Base-by-base conservation (phyloP, 92 coral and sea anemone species). In the Actinostola sp. region DNA sequence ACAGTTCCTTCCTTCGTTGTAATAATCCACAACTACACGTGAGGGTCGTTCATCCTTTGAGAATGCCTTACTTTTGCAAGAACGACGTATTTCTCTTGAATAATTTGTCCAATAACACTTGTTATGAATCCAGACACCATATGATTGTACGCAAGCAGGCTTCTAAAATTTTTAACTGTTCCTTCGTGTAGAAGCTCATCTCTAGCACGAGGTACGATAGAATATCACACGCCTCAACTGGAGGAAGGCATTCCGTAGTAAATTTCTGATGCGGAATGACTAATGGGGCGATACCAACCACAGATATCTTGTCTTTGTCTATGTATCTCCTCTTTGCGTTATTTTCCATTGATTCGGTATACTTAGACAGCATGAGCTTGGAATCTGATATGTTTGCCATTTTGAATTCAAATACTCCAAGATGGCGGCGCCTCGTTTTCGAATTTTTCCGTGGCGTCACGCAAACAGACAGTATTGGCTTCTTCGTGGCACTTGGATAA, bases 121-220 rank as follows among this genome's bases (percentile, higher is more conserved):
- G 67, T 65, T 17, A 77, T 49, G 66, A 83, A 83, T 29, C 84
- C 84, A 25, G 88, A 83, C 21, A 83, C 78, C 79, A 62, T 44
- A 63, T 80, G 85, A 46, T 80, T 80, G 79, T 77, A 84, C 8
- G 75, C 89, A 71, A 79, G 61, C 31, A 84, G 61, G 44, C 79
- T 78, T 56, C 50, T 80, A 23, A 28, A 78, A 21, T 49, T 42
- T 5, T 66, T 66, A 66, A 66, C 43, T 66, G 72, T 0, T 66
- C 58, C 10, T 66, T 66, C 2, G 72, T 66, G 19, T 72, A 72
- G 35, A 23, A 42, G 35, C 78, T 72, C 28, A 70, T 72, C 28
- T 72, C 67, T 36, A 72, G 23, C 4, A 72, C 78, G 50, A 72
- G 32, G 39, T 54, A 71, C 10, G 77, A 14, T 29, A 79, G 62